Percentiles rank a stretch among this genome's conserved stretches.
Conservation (phyloP, 23 tunicate genomes). For the Halocynthia aurantium region DNA sequence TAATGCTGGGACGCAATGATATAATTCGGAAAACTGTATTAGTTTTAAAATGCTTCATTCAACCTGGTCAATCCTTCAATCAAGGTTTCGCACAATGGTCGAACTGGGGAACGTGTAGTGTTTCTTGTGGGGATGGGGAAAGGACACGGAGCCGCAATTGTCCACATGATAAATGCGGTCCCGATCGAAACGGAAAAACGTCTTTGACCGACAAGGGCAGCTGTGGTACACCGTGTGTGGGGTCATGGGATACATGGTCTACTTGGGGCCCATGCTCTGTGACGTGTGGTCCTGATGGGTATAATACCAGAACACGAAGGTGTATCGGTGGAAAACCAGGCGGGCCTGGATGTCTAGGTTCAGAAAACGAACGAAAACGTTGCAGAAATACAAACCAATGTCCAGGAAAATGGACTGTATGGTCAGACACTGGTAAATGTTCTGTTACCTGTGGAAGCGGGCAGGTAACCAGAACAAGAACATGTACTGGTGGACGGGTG, state of each 20-base stretch:
- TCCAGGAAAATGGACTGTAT: slow-evolving; percentile 4
- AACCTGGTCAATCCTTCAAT: no score
- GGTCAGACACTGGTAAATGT: slow-evolving; percentile 8
- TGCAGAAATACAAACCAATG: slow-evolving; percentile 3
- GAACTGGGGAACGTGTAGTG: slow-evolving; percentile 20
- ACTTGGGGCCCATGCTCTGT: slow-evolving; percentile 3
- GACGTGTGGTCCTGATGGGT: slow-evolving; percentile 10
- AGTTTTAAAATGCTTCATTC: no score
- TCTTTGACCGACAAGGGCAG: background rate
- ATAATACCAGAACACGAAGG: background rate
- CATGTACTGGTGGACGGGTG: background rate
- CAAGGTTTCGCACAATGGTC: slow-evolving; percentile 37
- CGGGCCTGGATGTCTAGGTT: background rate
- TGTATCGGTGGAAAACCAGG: slow-evolving; percentile 2
- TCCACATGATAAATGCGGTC: background rate
- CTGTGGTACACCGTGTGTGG: slow-evolving; percentile 8
- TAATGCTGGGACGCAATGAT: background rate
- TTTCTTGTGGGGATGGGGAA: slow-evolving; percentile 29
- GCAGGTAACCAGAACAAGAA: background rate
- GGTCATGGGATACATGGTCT: slow-evolving; percentile 10
- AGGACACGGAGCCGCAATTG: slow-evolving; percentile 31
- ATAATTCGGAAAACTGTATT: background rate
- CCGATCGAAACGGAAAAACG: slow-evolving; percentile 5
- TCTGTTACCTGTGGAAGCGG: background rate
- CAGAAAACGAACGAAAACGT: background rate